Evolutionary conservation across 2,113 vertebrate genomes (phyloP).

Genomic region (Pandion haliaetus): DNA sequence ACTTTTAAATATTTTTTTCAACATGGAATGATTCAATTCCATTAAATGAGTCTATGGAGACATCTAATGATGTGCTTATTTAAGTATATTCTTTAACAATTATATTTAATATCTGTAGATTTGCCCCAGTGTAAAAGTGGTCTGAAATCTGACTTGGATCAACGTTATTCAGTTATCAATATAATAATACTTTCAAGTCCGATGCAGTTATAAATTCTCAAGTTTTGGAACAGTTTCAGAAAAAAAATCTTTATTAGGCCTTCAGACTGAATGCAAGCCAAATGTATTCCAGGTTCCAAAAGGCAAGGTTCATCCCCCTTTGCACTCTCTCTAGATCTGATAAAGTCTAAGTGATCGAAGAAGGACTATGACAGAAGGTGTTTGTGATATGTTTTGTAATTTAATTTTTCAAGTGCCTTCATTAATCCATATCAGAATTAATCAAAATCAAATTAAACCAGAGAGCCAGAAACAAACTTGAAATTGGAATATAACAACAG

Average conservation of each 20-base stretch:
- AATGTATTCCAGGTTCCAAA: background rate
- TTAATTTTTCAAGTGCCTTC: background rate
- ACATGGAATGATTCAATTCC: background rate
- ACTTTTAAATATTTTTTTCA: background rate
- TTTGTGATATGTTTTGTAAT: background rate
- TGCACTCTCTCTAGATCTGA: background rate
- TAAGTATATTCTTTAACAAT: background rate
- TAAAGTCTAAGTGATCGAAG: background rate
- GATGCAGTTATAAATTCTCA: background rate
- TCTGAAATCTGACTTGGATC: background rate
- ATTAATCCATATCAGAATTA: background rate
- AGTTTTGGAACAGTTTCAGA: slow-evolving; percentile 2
- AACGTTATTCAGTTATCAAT: background rate
- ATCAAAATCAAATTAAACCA: background rate
- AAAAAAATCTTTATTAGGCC: background rate
- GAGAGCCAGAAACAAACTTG: background rate
- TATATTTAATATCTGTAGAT: background rate
- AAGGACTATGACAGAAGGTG: background rate
- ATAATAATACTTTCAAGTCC: background rate
- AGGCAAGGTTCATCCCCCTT: background rate
- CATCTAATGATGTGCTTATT: background rate
- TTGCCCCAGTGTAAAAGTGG: background rate
- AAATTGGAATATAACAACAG: background rate
- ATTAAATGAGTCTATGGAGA: background rate
- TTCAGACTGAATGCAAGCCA: background rate